Base-by-base conservation (phyloP, 2,888 invertebrate species). In the Eutolmus rufibarbis region DNA sequence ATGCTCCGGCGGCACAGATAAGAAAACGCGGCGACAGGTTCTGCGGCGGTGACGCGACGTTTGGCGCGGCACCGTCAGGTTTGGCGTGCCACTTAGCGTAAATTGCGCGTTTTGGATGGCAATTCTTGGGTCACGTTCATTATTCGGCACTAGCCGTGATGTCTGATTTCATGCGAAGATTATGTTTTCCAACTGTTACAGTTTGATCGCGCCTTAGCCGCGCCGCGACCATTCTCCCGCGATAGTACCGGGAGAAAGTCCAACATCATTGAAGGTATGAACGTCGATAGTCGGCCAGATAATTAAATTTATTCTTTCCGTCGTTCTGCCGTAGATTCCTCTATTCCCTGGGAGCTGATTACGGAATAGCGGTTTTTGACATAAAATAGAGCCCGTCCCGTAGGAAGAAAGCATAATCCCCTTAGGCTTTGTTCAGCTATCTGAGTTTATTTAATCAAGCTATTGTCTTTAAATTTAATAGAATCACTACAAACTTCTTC, bases 91-190 rank as follows among this genome's bases (percentile, higher is more conserved):
- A 78, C 43, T 37, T 78, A 78, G 37, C 66, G 78, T 14, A 40
- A 78, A 78, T 78, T 78, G 78, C 43, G 43, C 23, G 78, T 23
- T 78, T 78, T 43, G 78, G 78, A 78, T 23, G 43, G 78, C 78
- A 78, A 78, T 78, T 23, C 37, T 23, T 78, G 43, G 78, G 43
- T 37, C 78, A 78, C 78, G 78, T 78, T 78, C 46, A 78, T 78
- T 78, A 78, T 78, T 78, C 43, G 78, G 78, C 78, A 78, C 78
- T 78, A 78, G 19, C 78, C 43, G 40, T 78, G 40, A 78, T 78
- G 43, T 78, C 23, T 40, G 78, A 78, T 78, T 78, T 78, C 78
- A 40, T 78, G 78, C 40, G 43, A 43, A 78, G 78, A 78, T 78
- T 78, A 78, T 66, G 43, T 43, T 46, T 16, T 37, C 78, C n/a